These are phyloP conservation scores for Siniperca undulata DNA, from an alignment of 2,797 vertebrate genomes.

Conservation along the genomic window DNA sequence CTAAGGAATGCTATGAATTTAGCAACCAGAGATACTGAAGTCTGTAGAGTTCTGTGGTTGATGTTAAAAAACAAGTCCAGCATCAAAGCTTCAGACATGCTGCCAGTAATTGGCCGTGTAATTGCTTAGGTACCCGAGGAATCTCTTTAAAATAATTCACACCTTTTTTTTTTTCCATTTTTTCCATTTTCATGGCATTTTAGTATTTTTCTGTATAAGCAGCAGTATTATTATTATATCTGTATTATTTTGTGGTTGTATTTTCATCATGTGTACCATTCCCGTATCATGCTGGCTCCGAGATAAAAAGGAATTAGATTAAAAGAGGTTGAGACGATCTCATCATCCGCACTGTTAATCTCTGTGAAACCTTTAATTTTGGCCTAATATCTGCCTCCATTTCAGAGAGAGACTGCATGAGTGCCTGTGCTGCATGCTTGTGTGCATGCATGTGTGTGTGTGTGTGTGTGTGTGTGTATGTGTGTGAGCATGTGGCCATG, in stretches of 20 bases:
- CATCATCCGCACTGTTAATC: constrained; percentile 83
- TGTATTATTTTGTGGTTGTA: constrained; percentile 58
- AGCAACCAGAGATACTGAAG: constrained; percentile 74
- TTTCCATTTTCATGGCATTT: constrained; percentile 21
- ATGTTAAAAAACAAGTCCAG: constrained; percentile 78
- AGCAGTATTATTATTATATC: constrained; percentile 41
- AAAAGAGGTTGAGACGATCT: constrained; percentile 78
- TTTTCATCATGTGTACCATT: constrained; percentile 50
- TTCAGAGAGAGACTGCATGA: constrained; percentile 55
- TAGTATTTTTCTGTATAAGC: constrained; percentile 20
- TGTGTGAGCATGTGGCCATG: constrained; percentile 72
- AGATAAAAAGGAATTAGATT: constrained; percentile 80
- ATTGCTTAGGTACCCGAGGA: constrained; percentile 65
- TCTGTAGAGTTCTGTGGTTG: constrained; percentile 69
- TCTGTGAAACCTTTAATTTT: constrained; percentile 83
- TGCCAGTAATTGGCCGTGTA: constrained; percentile 79
- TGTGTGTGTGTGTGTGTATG: constrained; percentile 16
- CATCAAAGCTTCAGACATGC: constrained; percentile 71
- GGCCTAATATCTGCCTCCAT: constrained; percentile 78
- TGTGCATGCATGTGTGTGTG: not conserved
- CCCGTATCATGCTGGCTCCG: constrained; percentile 64
- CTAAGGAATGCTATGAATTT: constrained; percentile 81
- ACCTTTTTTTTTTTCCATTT: constrained; percentile 59
- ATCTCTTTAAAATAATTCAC: constrained; percentile 61
- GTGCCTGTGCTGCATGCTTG: constrained; percentile 27